Conservation (phyloP, 2,113 vertebrate species). For the Lophotis ruficrista region DNA sequence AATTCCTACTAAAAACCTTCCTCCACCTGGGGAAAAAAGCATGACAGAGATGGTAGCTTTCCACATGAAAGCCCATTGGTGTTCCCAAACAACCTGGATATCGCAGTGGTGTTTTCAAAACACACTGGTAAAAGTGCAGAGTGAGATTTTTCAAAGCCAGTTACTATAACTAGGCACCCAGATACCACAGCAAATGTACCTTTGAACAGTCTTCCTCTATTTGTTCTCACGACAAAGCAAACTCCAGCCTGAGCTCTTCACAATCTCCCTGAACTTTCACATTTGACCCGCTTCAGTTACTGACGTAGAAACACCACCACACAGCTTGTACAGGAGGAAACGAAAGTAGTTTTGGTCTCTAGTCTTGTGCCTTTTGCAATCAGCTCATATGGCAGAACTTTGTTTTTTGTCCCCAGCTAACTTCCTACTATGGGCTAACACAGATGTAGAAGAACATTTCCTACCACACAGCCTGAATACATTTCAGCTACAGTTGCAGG, state of each 20-base stretch:
- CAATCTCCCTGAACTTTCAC: background rate
- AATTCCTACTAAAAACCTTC: background rate
- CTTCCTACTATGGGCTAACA: background rate
- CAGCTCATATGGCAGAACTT: background rate
- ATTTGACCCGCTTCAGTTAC: background rate
- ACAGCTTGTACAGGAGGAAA: background rate
- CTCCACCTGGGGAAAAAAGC: background rate
- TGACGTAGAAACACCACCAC: accelerated
- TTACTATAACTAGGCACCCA: background rate
- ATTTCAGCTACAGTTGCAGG: background rate
- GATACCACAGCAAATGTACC: background rate
- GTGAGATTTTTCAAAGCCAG: background rate
- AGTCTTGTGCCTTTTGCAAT: background rate
- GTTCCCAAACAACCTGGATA: background rate
- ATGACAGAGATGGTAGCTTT: background rate
- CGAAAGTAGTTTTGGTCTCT: background rate
- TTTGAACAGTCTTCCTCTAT: background rate
- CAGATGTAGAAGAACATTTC: background rate
- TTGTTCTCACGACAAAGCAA: background rate
- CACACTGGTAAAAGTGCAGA: background rate
- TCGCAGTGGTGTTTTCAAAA: background rate
- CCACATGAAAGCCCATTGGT: background rate
- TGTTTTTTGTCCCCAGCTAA: background rate
- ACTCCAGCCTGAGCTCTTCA: background rate
- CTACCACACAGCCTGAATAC: background rate